A percentile compares a stretch with the other conserved stretches of the same genome.
Evolutionary conservation across 2,888 invertebrate species (phyloP).

Genomic region (Ceramica pisi): DNA sequence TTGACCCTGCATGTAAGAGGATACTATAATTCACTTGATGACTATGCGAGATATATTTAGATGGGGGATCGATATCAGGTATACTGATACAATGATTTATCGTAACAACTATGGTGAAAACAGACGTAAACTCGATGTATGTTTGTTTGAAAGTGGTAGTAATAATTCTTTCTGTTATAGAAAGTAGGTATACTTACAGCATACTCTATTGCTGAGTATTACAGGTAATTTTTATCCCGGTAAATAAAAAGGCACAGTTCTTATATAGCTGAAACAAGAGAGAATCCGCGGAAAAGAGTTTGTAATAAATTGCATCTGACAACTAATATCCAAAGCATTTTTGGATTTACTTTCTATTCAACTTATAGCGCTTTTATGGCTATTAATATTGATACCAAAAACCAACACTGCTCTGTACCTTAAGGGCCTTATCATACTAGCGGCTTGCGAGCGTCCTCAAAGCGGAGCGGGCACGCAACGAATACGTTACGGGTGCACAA

Average conservation of each 20-base stretch:
- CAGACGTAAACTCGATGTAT: background rate
- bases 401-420: background rate
- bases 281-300: no score
- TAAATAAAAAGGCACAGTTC: no score
- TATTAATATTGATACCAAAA: background rate
- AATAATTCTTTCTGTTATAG: no score
- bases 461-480: no score
- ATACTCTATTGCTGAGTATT: no score
- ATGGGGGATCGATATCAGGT: slow-evolving; percentile 14
- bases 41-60: slow-evolving; percentile 3
- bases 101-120: background rate
- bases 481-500: no score
- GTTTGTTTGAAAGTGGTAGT: background rate
- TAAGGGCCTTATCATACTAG: no score
- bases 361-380: background rate
- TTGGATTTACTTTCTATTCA: background rate
- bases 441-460: no score
- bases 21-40: slow-evolving; percentile 34
- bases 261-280: no score
- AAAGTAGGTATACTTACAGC: no score
- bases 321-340: background rate
- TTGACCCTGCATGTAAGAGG: slow-evolving; percentile 36
- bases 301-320: background rate
- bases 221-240: no score
- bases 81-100: background rate